Conservation (phyloP, 2,113 vertebrate genomes). For the Chunga burmeisteri region DNA sequence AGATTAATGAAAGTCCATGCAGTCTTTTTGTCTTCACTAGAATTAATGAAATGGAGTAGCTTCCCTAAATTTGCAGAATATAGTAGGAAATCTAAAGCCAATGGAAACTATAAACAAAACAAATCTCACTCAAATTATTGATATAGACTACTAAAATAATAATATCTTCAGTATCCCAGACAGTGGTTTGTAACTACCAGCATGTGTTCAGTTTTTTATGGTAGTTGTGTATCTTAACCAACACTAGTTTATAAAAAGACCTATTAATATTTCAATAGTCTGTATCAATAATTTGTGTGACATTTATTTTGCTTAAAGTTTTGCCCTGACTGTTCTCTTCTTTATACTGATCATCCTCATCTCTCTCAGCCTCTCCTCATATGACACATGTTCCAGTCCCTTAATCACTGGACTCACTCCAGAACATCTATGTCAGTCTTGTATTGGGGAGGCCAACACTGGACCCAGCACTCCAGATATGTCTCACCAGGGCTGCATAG, state of each 20-base stretch:
- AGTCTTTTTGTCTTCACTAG: background rate
- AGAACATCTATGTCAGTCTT: background rate
- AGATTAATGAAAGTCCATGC: background rate
- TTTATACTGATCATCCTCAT: background rate
- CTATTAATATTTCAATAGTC: background rate
- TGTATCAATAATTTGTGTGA: background rate
- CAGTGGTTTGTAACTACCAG: background rate
- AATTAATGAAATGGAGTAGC: background rate
- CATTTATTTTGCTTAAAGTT: background rate
- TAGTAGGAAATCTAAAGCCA: background rate
- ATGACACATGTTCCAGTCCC: background rate
- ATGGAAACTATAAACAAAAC: background rate
- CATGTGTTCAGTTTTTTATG: background rate
- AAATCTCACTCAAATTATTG: background rate
- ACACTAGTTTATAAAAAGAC: background rate
- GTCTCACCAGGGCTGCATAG: background rate
- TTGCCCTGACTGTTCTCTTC: background rate
- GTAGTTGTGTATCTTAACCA: background rate
- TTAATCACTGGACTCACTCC: background rate
- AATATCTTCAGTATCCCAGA: background rate
- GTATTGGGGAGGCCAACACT: background rate
- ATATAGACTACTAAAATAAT: background rate
- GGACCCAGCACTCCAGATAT: background rate
- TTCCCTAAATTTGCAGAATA: background rate
- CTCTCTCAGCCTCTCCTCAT: background rate